Evolutionary conservation across 2,797 vertebrate species (phyloP).

Genomic region (Cheirogaleus major): DNA sequence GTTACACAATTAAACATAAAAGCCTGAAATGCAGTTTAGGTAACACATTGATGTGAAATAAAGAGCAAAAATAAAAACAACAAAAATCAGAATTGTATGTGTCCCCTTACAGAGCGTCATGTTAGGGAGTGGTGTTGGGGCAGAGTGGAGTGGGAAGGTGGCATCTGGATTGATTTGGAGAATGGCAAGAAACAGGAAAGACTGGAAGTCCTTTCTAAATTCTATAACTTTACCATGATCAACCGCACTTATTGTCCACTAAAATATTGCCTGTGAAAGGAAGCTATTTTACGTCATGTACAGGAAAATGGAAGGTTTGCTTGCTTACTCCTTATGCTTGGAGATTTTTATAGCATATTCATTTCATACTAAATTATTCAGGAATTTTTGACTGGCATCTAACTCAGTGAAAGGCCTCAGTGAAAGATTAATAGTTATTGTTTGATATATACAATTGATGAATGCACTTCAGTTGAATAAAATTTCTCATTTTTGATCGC

Average conservation of each 20-base stretch:
- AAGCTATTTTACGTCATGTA: neutral
- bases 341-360: neutral
- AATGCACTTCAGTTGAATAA: neutral
- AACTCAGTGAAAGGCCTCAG: neutral
- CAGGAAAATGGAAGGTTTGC: neutral
- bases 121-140: neutral
- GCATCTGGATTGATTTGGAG: neutral
- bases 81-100: neutral
- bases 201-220: neutral
- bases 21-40: neutral
- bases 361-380: neutral
- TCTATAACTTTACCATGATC: neutral
- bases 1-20: neutral
- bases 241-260: neutral
- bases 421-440: neutral
- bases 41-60: neutral
- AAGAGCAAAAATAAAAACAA: neutral
- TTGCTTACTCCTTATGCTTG: neutral
- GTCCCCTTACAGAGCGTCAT: neutral
- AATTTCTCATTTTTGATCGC: constrained; percentile 16
- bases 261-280: neutral
- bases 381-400: neutral
- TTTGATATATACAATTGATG: constrained; percentile 11
- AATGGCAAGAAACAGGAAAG: neutral
- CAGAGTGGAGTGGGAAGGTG: neutral